Evolutionary conservation across 2,888 invertebrate species (phyloP).

Genomic region (Diploptera punctata): DNA sequence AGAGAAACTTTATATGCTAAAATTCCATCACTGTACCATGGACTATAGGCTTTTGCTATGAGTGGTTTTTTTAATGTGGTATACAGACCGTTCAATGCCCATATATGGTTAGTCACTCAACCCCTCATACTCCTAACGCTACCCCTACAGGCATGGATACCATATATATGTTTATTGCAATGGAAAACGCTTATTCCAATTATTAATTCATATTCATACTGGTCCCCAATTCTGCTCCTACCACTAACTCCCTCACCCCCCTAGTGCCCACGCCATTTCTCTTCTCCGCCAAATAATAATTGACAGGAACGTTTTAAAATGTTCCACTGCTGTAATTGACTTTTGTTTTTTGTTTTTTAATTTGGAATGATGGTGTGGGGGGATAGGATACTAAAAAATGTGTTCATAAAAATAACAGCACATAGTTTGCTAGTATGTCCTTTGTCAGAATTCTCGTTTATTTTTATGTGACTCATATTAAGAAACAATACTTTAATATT

Average conservation of each 20-base stretch:
- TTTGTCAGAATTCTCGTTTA: too few species aligned
- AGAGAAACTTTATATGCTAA: conserved; percentile 32
- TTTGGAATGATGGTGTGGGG: background rate
- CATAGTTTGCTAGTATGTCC: background rate
- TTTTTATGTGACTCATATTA: too few species aligned
- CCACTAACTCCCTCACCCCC: background rate
- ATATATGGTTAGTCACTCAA: conserved; percentile 21
- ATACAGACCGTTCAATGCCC: conserved; percentile 23
- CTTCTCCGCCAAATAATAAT: conserved; percentile 31
- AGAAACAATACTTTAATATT: too few species aligned
- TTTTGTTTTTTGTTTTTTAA: conserved; percentile 27
- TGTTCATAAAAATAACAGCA: background rate
- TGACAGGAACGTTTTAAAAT: conserved; percentile 31
- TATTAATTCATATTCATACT: conserved; percentile 31
- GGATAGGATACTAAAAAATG: conserved; percentile 7
- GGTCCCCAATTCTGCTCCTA: conserved; percentile 5
- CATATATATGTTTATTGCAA: conserved; percentile 38
- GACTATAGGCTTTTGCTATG: conserved; percentile 27
- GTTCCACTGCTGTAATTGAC: conserved; percentile 31
- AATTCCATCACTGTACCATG: conserved; percentile 30
- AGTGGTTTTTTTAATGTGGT: conserved; percentile 28
- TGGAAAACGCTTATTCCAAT: conserved; percentile 37
- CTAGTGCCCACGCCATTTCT: conserved; percentile 17
- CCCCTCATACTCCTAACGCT: background rate
- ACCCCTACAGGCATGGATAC: conserved; percentile 24